Percentiles rank a stretch among this genome's conserved stretches.
Evolutionary conservation across 2,113 vertebrate genomes (phyloP).

Genomic region (Psittacula cyanocephala): DNA sequence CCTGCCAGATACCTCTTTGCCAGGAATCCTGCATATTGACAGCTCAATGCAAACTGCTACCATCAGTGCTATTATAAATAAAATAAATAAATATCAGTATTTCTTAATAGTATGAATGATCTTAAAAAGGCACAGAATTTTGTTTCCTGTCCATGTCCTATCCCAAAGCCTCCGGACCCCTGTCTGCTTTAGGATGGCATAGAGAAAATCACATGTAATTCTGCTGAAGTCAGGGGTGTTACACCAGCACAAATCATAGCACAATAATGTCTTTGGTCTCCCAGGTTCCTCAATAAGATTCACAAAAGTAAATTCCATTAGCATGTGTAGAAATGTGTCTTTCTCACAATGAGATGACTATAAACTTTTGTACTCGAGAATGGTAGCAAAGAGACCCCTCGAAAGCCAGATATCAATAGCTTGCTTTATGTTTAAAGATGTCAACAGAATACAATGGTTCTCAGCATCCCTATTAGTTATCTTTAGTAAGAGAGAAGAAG

Average conservation of each 20-base stretch:
- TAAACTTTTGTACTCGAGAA: constrained; percentile 48
- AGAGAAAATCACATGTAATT: constrained; percentile 37
- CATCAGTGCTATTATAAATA: neutral
- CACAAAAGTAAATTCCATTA: constrained; percentile 59
- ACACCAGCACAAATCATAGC: neutral
- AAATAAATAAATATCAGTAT: neutral
- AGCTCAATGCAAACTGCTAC: neutral
- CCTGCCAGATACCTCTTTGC: neutral
- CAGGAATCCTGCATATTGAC: neutral
- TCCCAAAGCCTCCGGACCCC: neutral
- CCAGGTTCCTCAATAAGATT: constrained; percentile 1
- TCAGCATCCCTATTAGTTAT: constrained; percentile 69
- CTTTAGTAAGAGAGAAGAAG: constrained; percentile 71
- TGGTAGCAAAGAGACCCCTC: neutral
- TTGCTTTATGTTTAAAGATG: constrained; percentile 65
- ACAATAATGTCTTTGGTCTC: neutral
- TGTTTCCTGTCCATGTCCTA: neutral
- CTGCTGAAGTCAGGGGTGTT: neutral
- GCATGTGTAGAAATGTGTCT: constrained; percentile 31
- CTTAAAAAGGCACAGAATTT: neutral
- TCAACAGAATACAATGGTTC: constrained; percentile 60
- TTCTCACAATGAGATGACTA: constrained; percentile 40
- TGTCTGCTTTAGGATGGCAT: neutral
- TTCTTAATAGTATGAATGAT: neutral
- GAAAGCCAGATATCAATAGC: constrained; percentile 52